Base-by-base conservation (phyloP, 2,888 invertebrate genomes). In the Eucera pruinosa region DNA sequence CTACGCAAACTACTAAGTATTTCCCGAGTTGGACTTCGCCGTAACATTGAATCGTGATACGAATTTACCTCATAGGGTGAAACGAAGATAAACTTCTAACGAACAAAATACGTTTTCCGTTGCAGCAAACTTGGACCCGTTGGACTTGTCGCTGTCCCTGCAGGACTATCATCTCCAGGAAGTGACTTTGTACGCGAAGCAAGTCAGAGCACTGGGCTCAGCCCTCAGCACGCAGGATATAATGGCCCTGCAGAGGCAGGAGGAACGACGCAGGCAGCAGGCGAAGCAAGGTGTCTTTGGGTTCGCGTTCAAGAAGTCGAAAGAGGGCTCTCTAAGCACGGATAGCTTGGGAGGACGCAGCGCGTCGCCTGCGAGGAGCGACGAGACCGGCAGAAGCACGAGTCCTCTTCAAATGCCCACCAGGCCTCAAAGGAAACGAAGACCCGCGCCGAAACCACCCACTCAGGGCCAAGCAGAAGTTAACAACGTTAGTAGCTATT, bases 151-250 rank as follows among this genome's bases (percentile, higher is more conserved):
- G 80, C 89, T 94, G 81, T 94, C 94, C 0, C 91, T 96, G 52
- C 94, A 94, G 64, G 95, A 95, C 89, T 95, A 95, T 88, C 94
- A 94, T 78, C 93, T 95, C 54, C 95, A 95, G 77, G 95, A 96
- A 91, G 94, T 96, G 54, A 94, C 94, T 76, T 91, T 95, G 30
- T 95, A 94, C 50, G 92, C 93, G 7, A 94, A 93, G 81, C 90
- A 90, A 50, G 90, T 91, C 64, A 91, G 90, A 58, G 72, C 70
- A 0, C 65, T 90, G 23, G 93, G 94, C 39, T 92, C 94, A 1
- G 92, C 93, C 20, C 90, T 93, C 71, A 91, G 94, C 69, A 92
- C 93, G 33, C 94, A 94, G 83, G 94, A 95, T 84, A 94, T 94
- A 82, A 94, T 94, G 93, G 94, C 93, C 0, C 90, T 94, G 47